Evolutionary conservation across 2,888 invertebrate species (phyloP).

Genomic region (Coremacera marginata): DNA sequence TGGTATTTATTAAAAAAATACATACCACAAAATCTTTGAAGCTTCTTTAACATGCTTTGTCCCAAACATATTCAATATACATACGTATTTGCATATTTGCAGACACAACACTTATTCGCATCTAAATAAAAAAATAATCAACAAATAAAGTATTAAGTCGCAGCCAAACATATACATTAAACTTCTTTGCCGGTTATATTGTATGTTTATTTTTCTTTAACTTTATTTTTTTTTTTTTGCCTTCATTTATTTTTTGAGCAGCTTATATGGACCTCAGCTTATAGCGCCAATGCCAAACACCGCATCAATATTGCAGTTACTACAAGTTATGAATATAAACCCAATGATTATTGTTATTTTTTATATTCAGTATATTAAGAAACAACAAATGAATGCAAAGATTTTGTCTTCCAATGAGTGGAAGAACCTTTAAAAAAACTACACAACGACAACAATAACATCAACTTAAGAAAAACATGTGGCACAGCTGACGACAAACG

Average conservation of each 20-base stretch:
- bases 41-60: too few species aligned
- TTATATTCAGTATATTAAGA: background rate
- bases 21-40: too few species aligned
- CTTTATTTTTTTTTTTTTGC: background rate
- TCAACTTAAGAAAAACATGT: background rate
- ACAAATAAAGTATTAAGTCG: too few species aligned
- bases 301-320: too few species aligned
- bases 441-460: background rate
- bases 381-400: background rate
- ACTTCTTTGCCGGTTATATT: too few species aligned
- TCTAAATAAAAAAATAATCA: too few species aligned
- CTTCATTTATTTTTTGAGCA: background rate
- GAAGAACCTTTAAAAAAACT: too few species aligned
- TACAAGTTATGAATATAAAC: background rate
- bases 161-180: too few species aligned
- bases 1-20: too few species aligned
- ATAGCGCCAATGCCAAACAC: background rate
- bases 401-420: background rate
- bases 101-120: too few species aligned
- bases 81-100: too few species aligned
- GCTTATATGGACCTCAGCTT: background rate
- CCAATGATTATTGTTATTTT: slow-evolving; percentile 9
- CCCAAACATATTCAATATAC: too few species aligned
- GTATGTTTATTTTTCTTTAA: background rate
- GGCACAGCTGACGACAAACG: slow-evolving; percentile 1